Conservation (phyloP, 2,113 vertebrate genomes). For the Tachysurus vachellii region DNA sequence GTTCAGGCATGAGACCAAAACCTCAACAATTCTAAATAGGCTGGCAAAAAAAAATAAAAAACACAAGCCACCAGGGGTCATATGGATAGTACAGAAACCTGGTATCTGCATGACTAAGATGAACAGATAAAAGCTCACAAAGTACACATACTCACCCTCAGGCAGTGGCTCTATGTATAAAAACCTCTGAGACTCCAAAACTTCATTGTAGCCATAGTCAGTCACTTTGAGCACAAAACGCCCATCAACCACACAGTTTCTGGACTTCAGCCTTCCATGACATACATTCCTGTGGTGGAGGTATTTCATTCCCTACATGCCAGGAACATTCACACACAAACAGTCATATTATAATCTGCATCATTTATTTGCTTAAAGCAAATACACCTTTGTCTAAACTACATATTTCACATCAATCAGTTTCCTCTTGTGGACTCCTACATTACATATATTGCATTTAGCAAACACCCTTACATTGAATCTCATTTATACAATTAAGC, state of each 20-base stretch:
- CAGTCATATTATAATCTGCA: not conserved
- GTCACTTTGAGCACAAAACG: conserved; percentile 77
- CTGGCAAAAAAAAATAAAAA: not conserved
- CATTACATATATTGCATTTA: too few relatives aligned
- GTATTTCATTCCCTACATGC: conserved; percentile 76
- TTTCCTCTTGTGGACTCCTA: not conserved
- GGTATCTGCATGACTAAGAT: not conserved
- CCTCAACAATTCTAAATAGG: not conserved
- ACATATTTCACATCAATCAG: not conserved
- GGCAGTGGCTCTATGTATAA: conserved; percentile 56
- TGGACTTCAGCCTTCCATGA: conserved; percentile 74
- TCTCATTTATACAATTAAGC: too few relatives aligned
- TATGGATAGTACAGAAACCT: not conserved
- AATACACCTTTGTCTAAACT: not conserved
- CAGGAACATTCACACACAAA: conserved; percentile 19
- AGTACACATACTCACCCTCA: conserved; percentile 62
- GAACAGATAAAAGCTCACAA: not conserved
- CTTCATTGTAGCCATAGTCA: conserved; percentile 73
- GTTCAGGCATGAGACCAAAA: not conserved
- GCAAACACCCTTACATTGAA: too few relatives aligned
- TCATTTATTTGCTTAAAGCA: not conserved
- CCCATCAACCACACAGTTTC: conserved; percentile 79
- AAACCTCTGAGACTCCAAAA: conserved; percentile 71
- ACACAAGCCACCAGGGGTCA: not conserved
- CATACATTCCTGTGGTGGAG: conserved; percentile 70